Conservation (phyloP, 2,888 invertebrate genomes). For the Drosophila rubida region DNA sequence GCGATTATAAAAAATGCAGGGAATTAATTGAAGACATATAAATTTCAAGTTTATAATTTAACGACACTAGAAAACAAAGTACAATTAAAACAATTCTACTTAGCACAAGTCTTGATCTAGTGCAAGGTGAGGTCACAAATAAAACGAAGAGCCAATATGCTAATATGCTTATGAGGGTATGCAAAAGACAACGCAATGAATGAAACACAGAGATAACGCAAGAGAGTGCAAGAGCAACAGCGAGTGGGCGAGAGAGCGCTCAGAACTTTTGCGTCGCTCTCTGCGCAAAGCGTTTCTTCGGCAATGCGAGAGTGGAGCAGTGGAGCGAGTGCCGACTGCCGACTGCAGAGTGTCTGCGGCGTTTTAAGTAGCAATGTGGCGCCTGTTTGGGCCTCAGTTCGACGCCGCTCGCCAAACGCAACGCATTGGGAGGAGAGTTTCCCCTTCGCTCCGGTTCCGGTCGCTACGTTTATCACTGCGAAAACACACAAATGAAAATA, state of each 20-base stretch:
- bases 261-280: not conserved
- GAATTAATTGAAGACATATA: not conserved
- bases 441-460: conserved; percentile 3
- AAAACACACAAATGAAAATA: conserved; percentile 12
- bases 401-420: conserved; percentile 41
- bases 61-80: not conserved
- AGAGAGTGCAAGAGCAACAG: not conserved
- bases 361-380: conserved; percentile 44
- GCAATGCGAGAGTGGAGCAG: conserved; percentile 27
- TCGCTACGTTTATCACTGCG: conserved; percentile 22
- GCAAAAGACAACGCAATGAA: not conserved
- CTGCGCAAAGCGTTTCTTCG: not conserved
- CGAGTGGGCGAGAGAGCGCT: conserved; percentile 1
- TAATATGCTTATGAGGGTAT: not conserved
- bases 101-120: not conserved
- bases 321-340: not conserved
- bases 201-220: not conserved
- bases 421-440: conserved; percentile 15
- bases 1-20: not conserved
- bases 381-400: conserved; percentile 44
- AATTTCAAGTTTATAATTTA: not conserved
- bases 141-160: not conserved
- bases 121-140: not conserved
- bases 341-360: conserved; percentile 7
- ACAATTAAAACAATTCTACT: not conserved